Conservation (phyloP, 2,113 vertebrate species). For the Prochilodus magdalenae region DNA sequence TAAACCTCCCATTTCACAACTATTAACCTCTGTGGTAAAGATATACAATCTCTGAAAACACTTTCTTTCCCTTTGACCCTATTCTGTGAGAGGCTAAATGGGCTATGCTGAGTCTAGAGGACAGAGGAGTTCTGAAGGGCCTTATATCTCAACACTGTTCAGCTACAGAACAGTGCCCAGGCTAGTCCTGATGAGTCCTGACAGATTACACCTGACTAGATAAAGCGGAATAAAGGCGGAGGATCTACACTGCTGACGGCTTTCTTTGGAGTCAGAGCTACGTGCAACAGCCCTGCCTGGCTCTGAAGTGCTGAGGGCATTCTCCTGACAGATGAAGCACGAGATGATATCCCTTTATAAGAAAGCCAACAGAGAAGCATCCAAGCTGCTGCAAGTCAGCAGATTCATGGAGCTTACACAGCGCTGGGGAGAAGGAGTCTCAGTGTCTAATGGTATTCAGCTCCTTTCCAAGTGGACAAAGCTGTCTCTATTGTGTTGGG, state of each 20-base stretch:
- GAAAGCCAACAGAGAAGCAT: constrained; percentile 43
- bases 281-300: constrained; percentile 4
- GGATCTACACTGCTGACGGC: constrained; percentile 18
- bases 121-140: constrained; percentile 15
- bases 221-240: constrained; percentile 15
- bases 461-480: constrained; percentile 50
- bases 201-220: constrained; percentile 39
- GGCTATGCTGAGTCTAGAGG: constrained; percentile 15
- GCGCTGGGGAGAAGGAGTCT: constrained; percentile 32
- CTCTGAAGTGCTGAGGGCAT: constrained; percentile 31
- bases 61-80: neutral
- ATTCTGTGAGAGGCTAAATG: neutral
- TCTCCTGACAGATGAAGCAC: constrained; percentile 45
- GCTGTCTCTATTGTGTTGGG: constrained; percentile 45
- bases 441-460: constrained; percentile 33
- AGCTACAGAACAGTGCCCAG: neutral
- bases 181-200: constrained; percentile 25
- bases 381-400: constrained; percentile 52
- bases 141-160: constrained; percentile 8
- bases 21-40: neutral
- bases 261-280: constrained; percentile 26
- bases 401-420: constrained; percentile 42
- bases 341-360: constrained; percentile 42
- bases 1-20: neutral
- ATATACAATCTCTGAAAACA: neutral